A percentile compares a stretch with the other conserved stretches of the same genome.
These are phyloP conservation scores for Myocastor coypus DNA, from an alignment of 2,113 vertebrate species.

Conservation along the genomic window DNA sequence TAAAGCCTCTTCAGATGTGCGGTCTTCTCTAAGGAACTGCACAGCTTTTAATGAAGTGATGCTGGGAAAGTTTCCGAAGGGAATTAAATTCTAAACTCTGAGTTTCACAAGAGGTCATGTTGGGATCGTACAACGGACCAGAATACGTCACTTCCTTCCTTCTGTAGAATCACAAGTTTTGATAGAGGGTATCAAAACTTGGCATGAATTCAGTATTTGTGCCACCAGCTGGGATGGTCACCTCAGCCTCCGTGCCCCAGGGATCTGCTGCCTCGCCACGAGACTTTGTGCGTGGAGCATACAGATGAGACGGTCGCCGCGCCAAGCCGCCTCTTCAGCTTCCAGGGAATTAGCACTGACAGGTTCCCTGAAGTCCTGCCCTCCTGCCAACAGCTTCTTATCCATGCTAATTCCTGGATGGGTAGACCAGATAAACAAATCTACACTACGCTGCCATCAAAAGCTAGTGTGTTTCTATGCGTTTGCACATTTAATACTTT, in stretches of 20 bases:
- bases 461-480: conserved; percentile 45
- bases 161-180: neutral
- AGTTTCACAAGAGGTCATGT: conserved; percentile 26
- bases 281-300: neutral
- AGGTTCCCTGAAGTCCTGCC: conserved; percentile 46
- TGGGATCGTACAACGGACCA: neutral
- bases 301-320: neutral
- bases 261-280: neutral
- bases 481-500: conserved; percentile 54
- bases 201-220: no score
- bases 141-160: neutral
- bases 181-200: no score
- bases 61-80: neutral
- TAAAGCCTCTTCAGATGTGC: neutral
- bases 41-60: conserved; percentile 36
- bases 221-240: neutral
- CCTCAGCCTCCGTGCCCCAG: neutral
- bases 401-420: conserved; percentile 46
- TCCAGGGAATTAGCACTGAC: conserved; percentile 57
- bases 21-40: neutral
- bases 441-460: neutral
- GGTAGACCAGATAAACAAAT: conserved; percentile 5
- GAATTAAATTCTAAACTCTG: neutral
- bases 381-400: conserved; percentile 33
- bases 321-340: conserved; percentile 35